Evolutionary conservation across 2,797 vertebrate species (phyloP).

Genomic region (Pseudopleuronectes americanus): DNA sequence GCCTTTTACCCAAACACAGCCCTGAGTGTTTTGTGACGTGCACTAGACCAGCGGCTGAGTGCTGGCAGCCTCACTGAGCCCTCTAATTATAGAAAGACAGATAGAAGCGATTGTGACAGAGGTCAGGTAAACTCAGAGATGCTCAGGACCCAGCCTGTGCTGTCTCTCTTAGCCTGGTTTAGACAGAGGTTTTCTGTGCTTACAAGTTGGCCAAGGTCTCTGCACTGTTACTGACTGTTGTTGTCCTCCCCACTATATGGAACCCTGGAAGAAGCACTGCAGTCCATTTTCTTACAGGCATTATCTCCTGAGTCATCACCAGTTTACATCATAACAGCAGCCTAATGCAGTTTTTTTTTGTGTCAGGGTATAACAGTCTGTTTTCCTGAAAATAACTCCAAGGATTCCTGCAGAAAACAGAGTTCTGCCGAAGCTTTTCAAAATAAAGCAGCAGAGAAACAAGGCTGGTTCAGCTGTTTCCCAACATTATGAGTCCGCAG

Average conservation of each 20-base stretch:
- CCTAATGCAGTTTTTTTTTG: not conserved
- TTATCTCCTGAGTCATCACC: slow-evolving; percentile 41
- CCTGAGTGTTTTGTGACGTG: slow-evolving; percentile 33
- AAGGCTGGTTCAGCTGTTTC: slow-evolving; percentile 2
- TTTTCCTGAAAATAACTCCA: slow-evolving; percentile 36
- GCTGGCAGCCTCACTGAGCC: slow-evolving; percentile 13
- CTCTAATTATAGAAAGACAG: slow-evolving; percentile 48
- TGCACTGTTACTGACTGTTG: slow-evolving; percentile 1
- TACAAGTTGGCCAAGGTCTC: slow-evolving; percentile 9
- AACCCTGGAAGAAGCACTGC: slow-evolving; percentile 9
- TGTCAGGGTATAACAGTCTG: slow-evolving; percentile 23
- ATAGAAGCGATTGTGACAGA: slow-evolving; percentile 40
- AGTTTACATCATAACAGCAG: slow-evolving; percentile 37
- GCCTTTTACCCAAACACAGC: slow-evolving; percentile 22
- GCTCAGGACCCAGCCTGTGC: slow-evolving; percentile 14
- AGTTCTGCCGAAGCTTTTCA: slow-evolving; percentile 17
- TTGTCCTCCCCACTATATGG: slow-evolving; percentile 2
- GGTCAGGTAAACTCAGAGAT: slow-evolving; percentile 51
- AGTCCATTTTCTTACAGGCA: slow-evolving; percentile 18
- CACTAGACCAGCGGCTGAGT: slow-evolving; percentile 20
- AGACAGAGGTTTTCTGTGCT: slow-evolving; percentile 15
- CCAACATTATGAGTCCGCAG: not conserved
- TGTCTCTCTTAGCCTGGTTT: slow-evolving; percentile 12
- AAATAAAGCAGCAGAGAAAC: slow-evolving; percentile 10
- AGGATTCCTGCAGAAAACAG: slow-evolving; percentile 31